Evolutionary conservation across 30 jellyfish, hydroid and myxozoan species (phyloP), one percentile per base, ranked within the genome.

Genomic region (Aurelia aurita complex sp. Pacific): DNA sequence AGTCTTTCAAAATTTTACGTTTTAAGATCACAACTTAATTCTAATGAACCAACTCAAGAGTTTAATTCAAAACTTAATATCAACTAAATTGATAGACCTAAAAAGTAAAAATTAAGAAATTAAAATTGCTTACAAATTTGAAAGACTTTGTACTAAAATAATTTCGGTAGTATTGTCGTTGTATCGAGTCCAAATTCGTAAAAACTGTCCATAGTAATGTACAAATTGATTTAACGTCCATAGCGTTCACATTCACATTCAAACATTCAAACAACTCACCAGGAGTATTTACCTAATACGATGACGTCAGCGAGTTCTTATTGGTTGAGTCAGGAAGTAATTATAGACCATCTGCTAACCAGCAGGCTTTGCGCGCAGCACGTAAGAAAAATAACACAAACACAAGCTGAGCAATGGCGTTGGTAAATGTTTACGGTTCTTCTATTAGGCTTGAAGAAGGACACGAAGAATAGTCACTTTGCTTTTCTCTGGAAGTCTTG

Each of bases 171-270:
- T 68, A 55, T 64, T 76, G 34, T 46, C 50, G 76, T 75, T 70
- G 55, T 68, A 46, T 46, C 57, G 57, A 6, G 87, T 82, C 85
- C 42, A 23, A 38, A 71, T 29, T 69, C 60, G 93, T 84, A 84
- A 62, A 84, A 73, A 71, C 83, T 54, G 87, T 73, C 87, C 82
- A 46, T 46, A 1, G 93, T 84, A 73, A 74, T 84, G 86, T 84
- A 73, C 93, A 74, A 73, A 72, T 84, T 35, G 64, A 12, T 52
- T 66, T 17, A 7, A 8, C 64, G 61, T 72, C 75, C 38, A 15
- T 2, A 71, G 40, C 93, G 42, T 73, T 63, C 93, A 29, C 93
- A 73, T 84, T 84, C 93, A 43, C 89, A 57, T 65, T 79, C 89
- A 19, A 79, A 65, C 89, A 12, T 65, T 79, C 89, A 23, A 23